Conservation (phyloP, 2,888 invertebrate genomes). For the Strigamia transsilvanica region DNA sequence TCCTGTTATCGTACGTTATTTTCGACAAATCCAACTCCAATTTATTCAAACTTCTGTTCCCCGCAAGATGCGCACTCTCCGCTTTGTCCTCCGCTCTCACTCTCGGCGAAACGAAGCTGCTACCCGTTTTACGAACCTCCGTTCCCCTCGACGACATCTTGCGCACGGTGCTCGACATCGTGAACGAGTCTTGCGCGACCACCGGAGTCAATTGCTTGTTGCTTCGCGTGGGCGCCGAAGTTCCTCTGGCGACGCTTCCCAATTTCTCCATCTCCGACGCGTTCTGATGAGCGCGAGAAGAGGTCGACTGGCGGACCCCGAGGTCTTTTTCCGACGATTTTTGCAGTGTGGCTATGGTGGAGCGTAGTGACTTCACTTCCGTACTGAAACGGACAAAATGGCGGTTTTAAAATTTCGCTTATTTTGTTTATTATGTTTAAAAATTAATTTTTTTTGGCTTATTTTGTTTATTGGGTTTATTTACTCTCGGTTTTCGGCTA, state of each 20-base stretch:
- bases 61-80: background rate
- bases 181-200: background rate
- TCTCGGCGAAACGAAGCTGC: background rate
- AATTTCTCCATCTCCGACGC: background rate
- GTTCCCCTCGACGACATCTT: background rate
- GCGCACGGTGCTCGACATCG: background rate
- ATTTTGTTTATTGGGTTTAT: background rate
- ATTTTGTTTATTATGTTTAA: background rate
- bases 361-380: background rate
- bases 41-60: conserved; percentile 22
- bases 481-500: background rate
- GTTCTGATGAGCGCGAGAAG: background rate
- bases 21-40: background rate
- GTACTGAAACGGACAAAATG: background rate
- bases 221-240: background rate
- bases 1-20: background rate
- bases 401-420: no score
- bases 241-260: background rate
- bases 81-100: background rate
- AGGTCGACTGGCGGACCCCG: background rate
- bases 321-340: background rate
- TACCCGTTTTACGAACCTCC: background rate
- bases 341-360: background rate
- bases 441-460: no score
- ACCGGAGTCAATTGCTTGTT: background rate